Conservation (phyloP, 1,140 invertebrate species). For the Goniozus legneri region DNA sequence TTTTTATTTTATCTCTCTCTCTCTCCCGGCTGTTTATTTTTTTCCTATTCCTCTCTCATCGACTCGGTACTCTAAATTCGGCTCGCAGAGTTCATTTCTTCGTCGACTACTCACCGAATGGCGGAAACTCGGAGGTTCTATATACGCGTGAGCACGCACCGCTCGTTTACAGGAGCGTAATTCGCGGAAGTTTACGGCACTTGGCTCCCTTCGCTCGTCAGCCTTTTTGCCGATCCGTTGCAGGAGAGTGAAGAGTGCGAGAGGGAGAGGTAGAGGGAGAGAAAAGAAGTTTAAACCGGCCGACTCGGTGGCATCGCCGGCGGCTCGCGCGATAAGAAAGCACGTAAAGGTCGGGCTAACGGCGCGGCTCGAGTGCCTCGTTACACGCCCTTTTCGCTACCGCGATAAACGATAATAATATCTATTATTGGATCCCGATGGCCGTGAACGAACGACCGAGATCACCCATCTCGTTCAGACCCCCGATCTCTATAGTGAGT, state of each 20-base stretch:
- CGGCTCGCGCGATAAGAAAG: conserved; percentile 28
- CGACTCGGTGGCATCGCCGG: conserved; percentile 3
- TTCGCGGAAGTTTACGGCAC: conserved; percentile 8
- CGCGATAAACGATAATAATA: conserved; percentile 38
- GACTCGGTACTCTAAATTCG: too few relatives aligned
- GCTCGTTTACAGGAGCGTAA: conserved; percentile 7
- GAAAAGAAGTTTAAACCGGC: conserved; percentile 3
- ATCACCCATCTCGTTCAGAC: too few relatives aligned
- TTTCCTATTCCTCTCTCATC: background rate
- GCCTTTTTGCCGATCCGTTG: conserved; percentile 5
- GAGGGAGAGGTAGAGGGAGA: conserved; percentile 2
- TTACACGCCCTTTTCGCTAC: too few relatives aligned
- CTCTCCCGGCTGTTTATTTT: background rate
- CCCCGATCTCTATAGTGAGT: too few relatives aligned
- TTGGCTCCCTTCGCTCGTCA: too few relatives aligned
- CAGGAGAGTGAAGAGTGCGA: background rate
- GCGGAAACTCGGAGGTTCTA: background rate
- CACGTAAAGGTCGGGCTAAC: conserved; percentile 23
- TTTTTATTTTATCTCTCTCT: too few relatives aligned
- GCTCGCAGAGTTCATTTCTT: too few relatives aligned
- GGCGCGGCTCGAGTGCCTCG: too few relatives aligned
- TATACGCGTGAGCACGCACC: conserved; percentile 5
- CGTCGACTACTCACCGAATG: too few relatives aligned
- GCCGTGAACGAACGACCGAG: too few relatives aligned
- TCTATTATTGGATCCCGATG: conserved; percentile 37